phyloP scores from a whole-genome alignment of 2,888 invertebrate species.

The Acronicta alni region DNA sequence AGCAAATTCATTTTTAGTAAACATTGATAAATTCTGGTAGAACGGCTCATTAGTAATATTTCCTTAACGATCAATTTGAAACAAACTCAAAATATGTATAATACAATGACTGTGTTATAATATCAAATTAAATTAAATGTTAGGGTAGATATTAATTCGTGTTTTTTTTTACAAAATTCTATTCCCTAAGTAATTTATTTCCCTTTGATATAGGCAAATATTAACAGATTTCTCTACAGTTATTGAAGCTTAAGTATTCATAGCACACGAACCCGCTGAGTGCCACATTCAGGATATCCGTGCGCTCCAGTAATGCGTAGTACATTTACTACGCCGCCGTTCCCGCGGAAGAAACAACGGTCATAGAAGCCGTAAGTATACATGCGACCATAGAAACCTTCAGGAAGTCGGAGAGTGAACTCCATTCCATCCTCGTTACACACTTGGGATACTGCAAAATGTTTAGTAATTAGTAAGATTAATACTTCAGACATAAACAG shows the following conservation, averaged over 20 bases:
- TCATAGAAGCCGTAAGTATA: slow-evolving; percentile 98
- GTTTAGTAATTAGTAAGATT: neutral
- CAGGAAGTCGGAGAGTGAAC: slow-evolving; percentile 95
- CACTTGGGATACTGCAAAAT: slow-evolving; percentile 93
- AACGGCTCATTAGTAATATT: neutral
- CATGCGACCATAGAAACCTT: slow-evolving; percentile 96
- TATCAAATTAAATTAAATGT: no score
- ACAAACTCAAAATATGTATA: no score
- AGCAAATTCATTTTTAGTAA: neutral
- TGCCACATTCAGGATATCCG: slow-evolving; percentile 98
- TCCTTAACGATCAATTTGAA: neutral
- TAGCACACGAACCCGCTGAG: slow-evolving; percentile 91
- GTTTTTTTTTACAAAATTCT: no score
- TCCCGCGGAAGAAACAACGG: slow-evolving; percentile 96
- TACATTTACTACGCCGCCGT: slow-evolving; percentile 95
- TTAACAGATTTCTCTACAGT: no score
- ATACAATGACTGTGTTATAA: no score
- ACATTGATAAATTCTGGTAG: neutral
- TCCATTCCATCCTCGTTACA: slow-evolving; percentile 98
- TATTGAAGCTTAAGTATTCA: no score
- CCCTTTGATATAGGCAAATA: neutral
- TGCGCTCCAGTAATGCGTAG: slow-evolving; percentile 96
- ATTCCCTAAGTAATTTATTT: no score
- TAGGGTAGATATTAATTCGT: no score
- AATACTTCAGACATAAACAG: neutral